Evolutionary conservation across 2,113 vertebrate species (phyloP), one percentile per base, ranked within the genome.

Genomic region (Catharus fuscescens): DNA sequence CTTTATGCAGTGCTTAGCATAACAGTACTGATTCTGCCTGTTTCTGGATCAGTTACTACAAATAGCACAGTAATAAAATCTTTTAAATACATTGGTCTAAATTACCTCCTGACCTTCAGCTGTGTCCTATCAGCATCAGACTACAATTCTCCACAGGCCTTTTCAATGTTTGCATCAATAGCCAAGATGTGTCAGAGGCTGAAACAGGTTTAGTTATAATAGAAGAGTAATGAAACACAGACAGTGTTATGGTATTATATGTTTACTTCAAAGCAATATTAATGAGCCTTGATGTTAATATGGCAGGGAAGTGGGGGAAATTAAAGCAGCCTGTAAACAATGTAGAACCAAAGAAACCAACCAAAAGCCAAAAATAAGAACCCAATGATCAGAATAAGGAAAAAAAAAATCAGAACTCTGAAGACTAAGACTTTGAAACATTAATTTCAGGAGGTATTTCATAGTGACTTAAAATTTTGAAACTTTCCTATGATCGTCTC

Each of bases 41-140:
- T 80, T 69, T 95, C 82, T 95, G 64, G 44, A 92, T 86, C 64
- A 45, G 80, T 80, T 92, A 69, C 76, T 90, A 83, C 50, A 86
- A 95, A 90, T 70, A 93, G 88, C 71, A 94, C 32, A 62, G 87
- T 72, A 89, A 92, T 86, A 93, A 93, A 93, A 66, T 32, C n/a
- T 73, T 86, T 92, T 66, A 82, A 94, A 93, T 82, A 67, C 78
- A 60, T 57, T 91, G 56, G 53, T 86, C 23, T 87, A 80, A 86
- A 78, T 89, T 97, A 76, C 81, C 83, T 71, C 84, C 70, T 93
- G 89, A 95, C 89, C 83, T 93, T 96, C 83, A 95, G n/a, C 83
- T 91, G 73, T 7, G 4, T 89, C 80, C 61, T 77, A n/a, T 67
- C 62, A 92, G 71, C 38, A 78, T 65, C 74, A 77, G 67, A 59